Conservation (phyloP, 2,888 invertebrate genomes). For the Parasteatoda lunata region DNA sequence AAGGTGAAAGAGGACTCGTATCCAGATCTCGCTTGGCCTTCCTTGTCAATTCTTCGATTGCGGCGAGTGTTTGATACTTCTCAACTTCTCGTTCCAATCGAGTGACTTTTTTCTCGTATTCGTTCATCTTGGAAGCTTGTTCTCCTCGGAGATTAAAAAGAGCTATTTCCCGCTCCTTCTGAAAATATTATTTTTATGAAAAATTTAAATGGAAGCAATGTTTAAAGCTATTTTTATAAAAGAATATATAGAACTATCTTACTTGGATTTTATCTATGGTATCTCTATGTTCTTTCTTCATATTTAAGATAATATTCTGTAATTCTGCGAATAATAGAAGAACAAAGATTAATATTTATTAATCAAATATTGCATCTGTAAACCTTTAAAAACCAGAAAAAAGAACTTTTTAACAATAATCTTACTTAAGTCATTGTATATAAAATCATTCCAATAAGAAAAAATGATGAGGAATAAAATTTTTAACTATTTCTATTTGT, state of each 20-base stretch:
- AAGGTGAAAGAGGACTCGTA: slow-evolving; percentile 71
- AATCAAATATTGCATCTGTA: too few relatives aligned
- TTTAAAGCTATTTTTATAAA: not conserved
- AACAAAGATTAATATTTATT: too few relatives aligned
- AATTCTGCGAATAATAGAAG: slow-evolving; percentile 71
- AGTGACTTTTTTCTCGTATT: slow-evolving; percentile 75
- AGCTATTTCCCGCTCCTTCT: slow-evolving; percentile 70
- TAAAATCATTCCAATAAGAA: too few relatives aligned
- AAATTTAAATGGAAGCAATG: not conserved
- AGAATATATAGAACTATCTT: not conserved
- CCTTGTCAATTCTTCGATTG: slow-evolving; percentile 78
- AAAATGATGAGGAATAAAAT: too few relatives aligned
- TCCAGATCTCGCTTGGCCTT: slow-evolving; percentile 78
- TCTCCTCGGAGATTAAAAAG: slow-evolving; percentile 73
- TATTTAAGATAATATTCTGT: slow-evolving; percentile 74
- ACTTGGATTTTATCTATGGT: slow-evolving; percentile 74
- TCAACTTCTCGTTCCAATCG: slow-evolving; percentile 78
- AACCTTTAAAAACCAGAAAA: too few relatives aligned
- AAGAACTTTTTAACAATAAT: too few relatives aligned
- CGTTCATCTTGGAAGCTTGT: slow-evolving; percentile 74
- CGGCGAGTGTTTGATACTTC: slow-evolving; percentile 78
- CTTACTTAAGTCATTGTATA: too few relatives aligned
- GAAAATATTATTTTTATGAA: slow-evolving; percentile 44
- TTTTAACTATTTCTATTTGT: too few relatives aligned
- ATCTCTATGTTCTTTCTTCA: slow-evolving; percentile 76